Percentiles rank a stretch among this genome's conserved stretches.
phyloP scores from a whole-genome alignment of 2,797 vertebrate species.

The Pipistrellus pipistrellus region DNA sequence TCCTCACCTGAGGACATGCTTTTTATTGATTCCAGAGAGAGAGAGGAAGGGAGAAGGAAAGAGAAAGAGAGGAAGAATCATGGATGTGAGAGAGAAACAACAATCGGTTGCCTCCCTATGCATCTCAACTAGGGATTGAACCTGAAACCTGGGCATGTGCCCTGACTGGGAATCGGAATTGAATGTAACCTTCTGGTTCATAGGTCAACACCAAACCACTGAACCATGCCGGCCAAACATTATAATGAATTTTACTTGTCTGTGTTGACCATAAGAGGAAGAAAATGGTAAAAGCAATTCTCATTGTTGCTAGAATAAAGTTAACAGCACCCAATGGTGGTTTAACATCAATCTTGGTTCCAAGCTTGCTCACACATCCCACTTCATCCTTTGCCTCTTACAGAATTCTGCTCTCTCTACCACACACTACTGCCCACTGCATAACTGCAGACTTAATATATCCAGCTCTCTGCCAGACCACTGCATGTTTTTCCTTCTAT shows the following conservation, averaged over 20 bases:
- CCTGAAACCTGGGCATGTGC: not conserved
- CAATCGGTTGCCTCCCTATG: not conserved
- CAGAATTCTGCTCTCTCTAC: not conserved
- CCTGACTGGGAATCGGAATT: not conserved
- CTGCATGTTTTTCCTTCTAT: not conserved
- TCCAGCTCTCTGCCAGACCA: not conserved
- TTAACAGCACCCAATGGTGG: fast-evolving
- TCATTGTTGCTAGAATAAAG: not conserved
- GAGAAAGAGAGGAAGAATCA: not conserved
- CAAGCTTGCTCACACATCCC: not conserved
- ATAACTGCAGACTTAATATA: not conserved
- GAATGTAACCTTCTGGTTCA: not conserved
- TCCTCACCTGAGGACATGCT: not conserved
- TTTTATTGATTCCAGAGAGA: not conserved
- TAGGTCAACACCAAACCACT: not conserved
- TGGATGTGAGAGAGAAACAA: not conserved
- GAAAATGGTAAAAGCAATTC: not conserved
- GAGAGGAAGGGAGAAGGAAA: not conserved
- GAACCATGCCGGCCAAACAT: not conserved
- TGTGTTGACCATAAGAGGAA: not conserved
- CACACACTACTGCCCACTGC: fast-evolving
- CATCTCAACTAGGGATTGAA: not conserved
- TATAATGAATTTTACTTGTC: not conserved
- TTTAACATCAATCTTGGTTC: not conserved
- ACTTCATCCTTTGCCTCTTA: not conserved